Evolutionary conservation across 2,888 invertebrate species (phyloP).

Genomic region (Beris morrisii): DNA sequence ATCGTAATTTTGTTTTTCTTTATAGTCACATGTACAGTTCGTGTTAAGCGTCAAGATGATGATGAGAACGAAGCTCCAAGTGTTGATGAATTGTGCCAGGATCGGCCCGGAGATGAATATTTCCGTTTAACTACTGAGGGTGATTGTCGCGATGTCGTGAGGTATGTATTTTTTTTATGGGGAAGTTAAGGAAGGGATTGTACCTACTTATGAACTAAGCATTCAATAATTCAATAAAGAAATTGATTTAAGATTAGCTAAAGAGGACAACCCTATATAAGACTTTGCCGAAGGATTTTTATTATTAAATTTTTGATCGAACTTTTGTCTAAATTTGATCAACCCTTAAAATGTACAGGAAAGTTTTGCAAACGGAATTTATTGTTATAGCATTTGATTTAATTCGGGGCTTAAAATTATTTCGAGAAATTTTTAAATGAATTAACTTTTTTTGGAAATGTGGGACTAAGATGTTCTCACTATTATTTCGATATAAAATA

Average conservation of each 20-base stretch:
- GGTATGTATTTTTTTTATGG: slow-evolving; percentile 60
- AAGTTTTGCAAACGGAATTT: too few species aligned
- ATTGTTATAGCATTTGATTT: too few species aligned
- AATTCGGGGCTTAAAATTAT: background rate
- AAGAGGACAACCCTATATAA: background rate
- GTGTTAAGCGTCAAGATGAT: slow-evolving; percentile 71
- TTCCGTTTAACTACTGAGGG: slow-evolving; percentile 81
- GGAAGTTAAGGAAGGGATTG: too few species aligned
- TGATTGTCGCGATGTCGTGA: slow-evolving; percentile 92
- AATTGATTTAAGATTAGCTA: too few species aligned
- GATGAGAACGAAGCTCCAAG: slow-evolving; percentile 63
- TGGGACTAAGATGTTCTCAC: too few species aligned
- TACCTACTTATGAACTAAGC: background rate
- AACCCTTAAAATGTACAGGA: background rate
- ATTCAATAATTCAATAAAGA: slow-evolving; percentile 11
- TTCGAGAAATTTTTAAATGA: background rate
- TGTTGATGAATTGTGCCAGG: slow-evolving; percentile 83
- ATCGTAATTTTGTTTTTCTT: slow-evolving; percentile 9
- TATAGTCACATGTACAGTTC: slow-evolving; percentile 53
- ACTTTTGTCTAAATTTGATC: background rate
- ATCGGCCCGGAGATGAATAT: slow-evolving; percentile 88
- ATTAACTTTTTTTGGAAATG: background rate
- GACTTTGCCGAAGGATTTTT: background rate
- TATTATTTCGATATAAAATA: too few species aligned
- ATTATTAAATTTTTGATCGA: slow-evolving; percentile 10